A percentile compares a stretch with the other conserved stretches of the same genome.
These are phyloP conservation scores for Lates calcarifer DNA, from an alignment of 2,113 vertebrate genomes.

Conservation along the genomic window DNA sequence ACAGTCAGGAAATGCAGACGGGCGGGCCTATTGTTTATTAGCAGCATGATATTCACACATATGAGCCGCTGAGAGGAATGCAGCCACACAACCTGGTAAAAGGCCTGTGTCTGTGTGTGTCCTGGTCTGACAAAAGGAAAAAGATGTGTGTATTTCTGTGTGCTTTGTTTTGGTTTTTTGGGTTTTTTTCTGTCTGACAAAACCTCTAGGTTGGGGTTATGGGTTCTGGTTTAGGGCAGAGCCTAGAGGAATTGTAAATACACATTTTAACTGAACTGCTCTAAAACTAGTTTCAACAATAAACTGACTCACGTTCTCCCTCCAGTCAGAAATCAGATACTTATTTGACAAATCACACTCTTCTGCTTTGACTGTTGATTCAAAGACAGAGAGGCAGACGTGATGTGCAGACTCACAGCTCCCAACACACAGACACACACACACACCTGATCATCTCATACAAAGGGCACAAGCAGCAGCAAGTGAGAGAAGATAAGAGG, in stretches of 20 bases:
- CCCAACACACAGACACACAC: neutral
- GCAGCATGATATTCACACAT: constrained; percentile 45
- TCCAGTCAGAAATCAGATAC: neutral
- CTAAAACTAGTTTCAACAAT: neutral
- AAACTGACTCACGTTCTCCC: neutral
- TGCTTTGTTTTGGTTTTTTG: no score
- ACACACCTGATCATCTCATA: neutral
- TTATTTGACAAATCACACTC: constrained; percentile 19
- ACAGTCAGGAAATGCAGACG: no score
- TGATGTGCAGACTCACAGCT: neutral
- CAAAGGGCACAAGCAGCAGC: constrained; percentile 17
- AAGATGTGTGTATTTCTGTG: neutral
- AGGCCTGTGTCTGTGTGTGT: neutral
- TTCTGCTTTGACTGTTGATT: neutral
- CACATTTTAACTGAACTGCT: neutral
- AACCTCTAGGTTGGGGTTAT: no score
- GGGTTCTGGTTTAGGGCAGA: no score
- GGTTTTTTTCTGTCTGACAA: constrained; percentile 1
- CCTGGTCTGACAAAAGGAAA: constrained; percentile 1
- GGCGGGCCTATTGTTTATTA: constrained; percentile 51
- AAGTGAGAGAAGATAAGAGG: constrained; percentile 1
- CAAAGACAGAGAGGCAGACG: neutral
- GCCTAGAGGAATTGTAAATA: neutral
- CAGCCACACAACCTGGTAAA: constrained; percentile 45
- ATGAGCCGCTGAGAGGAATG: constrained; percentile 15